A percentile compares a stretch with the other conserved stretches of the same genome.
Conservation (phyloP, 1,140 invertebrate species). For the Saccostrea glomerata region DNA sequence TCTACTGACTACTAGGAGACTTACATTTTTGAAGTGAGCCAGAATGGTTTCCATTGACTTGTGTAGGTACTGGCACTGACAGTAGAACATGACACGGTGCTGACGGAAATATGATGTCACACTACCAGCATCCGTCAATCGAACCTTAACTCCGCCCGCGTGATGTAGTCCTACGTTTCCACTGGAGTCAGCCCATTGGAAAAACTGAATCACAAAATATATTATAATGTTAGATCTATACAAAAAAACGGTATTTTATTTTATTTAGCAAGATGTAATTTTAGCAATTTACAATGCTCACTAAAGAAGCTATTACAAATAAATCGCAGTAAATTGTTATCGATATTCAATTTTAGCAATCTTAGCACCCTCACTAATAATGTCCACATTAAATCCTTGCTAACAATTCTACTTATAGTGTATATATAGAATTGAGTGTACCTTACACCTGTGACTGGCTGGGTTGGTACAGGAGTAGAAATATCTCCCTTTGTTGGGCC, state of each 20-base stretch:
- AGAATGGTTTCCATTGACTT: slow-evolving; percentile 57
- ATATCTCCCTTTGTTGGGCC: slow-evolving; percentile 70
- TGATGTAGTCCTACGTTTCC: neutral
- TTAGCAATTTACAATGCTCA: too few species aligned
- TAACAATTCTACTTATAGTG: neutral
- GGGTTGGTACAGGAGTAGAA: slow-evolving; percentile 67
- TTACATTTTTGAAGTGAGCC: slow-evolving; percentile 57
- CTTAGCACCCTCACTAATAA: too few species aligned
- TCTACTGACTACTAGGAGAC: slow-evolving; percentile 58
- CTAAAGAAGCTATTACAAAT: too few species aligned
- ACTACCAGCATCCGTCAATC: slow-evolving; percentile 59
- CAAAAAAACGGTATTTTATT: too few species aligned
- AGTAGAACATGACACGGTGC: slow-evolving; percentile 66
- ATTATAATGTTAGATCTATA: too few species aligned
- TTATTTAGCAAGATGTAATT: too few species aligned
- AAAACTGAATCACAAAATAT: slow-evolving; percentile 64
- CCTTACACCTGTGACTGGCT: slow-evolving; percentile 70
- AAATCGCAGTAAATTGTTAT: too few species aligned
- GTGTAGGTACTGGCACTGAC: slow-evolving; percentile 65
- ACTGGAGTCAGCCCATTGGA: slow-evolving; percentile 71
- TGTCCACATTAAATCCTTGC: too few species aligned
- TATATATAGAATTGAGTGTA: slow-evolving; percentile 28
- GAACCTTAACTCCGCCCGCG: slow-evolving; percentile 41
- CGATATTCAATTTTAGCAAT: too few species aligned
- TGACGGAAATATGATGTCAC: slow-evolving; percentile 66